These are phyloP conservation scores for Melanotus villosus DNA, from an alignment of 2,888 invertebrate genomes.

Conservation along the genomic window DNA sequence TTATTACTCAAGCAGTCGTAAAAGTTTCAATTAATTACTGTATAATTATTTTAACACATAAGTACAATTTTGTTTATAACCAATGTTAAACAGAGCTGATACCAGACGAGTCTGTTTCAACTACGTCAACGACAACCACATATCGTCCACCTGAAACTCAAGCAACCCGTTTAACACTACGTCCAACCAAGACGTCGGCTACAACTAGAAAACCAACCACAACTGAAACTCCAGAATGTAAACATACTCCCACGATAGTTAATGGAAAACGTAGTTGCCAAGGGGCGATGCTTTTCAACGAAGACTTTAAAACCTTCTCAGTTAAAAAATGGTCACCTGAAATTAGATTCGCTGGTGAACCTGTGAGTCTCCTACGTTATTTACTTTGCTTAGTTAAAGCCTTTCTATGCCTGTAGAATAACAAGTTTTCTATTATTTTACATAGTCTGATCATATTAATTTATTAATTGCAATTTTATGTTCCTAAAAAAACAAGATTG, in stretches of 20 bases:
- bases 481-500: no score
- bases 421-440: no score
- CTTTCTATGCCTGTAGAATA: neutral
- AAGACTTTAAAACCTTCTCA: conserved; percentile 67
- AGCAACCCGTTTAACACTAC: no score
- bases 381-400: neutral
- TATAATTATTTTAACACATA: no score
- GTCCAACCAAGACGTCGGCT: neutral
- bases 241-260: conserved; percentile 59
- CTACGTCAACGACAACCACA: neutral
- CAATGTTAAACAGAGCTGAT: no score
- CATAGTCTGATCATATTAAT: no score
- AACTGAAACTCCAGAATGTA: neutral
- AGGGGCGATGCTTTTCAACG: conserved; percentile 73
- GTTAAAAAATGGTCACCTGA: neutral
- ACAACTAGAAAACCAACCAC: neutral
- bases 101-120: neutral
- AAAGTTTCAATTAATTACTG: no score
- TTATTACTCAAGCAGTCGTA: no score
- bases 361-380: neutral
- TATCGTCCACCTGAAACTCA: neutral
- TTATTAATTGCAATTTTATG: no score
- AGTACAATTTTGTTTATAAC: no score
- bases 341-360: conserved; percentile 21
- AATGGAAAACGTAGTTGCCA: conserved; percentile 68